Conservation (phyloP, 2,888 invertebrate genomes). For the Noctuana brunneofusca region DNA sequence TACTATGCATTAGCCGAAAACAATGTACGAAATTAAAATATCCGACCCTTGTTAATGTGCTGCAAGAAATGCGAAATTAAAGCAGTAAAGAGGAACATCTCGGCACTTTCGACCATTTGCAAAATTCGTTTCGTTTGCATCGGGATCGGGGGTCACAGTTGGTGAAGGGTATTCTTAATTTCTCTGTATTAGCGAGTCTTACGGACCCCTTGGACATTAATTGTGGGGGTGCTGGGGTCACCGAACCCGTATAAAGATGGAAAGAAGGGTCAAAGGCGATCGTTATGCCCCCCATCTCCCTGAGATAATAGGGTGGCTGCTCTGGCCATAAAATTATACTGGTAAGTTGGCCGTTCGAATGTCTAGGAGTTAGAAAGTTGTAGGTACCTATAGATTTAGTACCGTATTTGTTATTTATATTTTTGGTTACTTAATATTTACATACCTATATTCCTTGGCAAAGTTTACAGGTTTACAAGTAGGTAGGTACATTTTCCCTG, state of each 20-base stretch:
- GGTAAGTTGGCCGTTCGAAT: conserved; percentile 12
- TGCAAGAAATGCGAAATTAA: conserved; percentile 33
- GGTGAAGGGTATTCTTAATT: conserved; percentile 78
- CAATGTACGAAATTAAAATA: conserved; percentile 2
- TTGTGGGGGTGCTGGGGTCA: conserved; percentile 72
- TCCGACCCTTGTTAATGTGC: conserved; percentile 18
- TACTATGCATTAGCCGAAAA: neutral
- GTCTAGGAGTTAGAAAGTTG: conserved; percentile 13
- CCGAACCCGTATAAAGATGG: conserved; percentile 75
- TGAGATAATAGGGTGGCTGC: conserved; percentile 20
- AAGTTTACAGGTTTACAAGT: too few relatives aligned
- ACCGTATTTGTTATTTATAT: conserved; percentile 11
- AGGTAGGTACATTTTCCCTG: too few relatives aligned
- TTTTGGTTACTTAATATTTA: neutral
- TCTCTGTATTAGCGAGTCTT: conserved; percentile 76
- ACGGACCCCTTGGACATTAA: conserved; percentile 76
- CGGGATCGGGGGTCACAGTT: conserved; percentile 59
- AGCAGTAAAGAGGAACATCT: conserved; percentile 20
- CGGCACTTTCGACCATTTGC: conserved; percentile 38
- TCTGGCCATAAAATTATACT: conserved; percentile 17
- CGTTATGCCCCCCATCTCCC: conserved; percentile 26
- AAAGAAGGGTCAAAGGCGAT: conserved; percentile 44
- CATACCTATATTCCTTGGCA: neutral
- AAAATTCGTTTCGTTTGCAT: conserved; percentile 32
- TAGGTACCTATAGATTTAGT: conserved; percentile 1